Conservation (phyloP, 2,888 invertebrate species). For the Griposia aprilina region DNA sequence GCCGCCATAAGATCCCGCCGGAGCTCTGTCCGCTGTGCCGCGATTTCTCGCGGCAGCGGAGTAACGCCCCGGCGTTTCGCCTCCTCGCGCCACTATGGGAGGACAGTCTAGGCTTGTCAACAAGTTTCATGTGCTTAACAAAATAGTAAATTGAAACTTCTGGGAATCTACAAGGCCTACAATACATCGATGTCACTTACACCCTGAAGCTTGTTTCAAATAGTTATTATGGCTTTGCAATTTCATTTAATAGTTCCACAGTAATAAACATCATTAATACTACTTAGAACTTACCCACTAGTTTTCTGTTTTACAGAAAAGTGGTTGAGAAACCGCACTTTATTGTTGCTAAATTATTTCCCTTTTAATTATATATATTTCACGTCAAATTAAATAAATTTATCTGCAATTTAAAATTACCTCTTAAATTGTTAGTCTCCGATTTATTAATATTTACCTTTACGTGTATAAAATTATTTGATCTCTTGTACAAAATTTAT, state of each 20-base stretch:
- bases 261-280: background rate
- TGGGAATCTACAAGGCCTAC: background rate
- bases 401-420: background rate
- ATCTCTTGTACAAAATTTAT: slow-evolving; percentile 36
- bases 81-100: no score
- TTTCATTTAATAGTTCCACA: background rate
- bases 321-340: background rate
- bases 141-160: no score
- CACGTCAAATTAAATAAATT: background rate
- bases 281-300: no score
- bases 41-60: no score
- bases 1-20: no score
- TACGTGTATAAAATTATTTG: slow-evolving; percentile 20
- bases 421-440: no score
- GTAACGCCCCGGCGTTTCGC: no score
- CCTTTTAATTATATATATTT: background rate
- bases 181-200: background rate
- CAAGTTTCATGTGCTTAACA: no score
- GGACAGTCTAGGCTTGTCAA: no score
- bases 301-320: background rate
- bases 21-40: no score
- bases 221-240: no score
- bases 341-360: background rate
- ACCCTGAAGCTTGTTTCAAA: background rate
- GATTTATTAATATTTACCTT: background rate